These are phyloP conservation scores for Panurus biarmicus DNA, from an alignment of 2,113 vertebrate genomes.

Conservation along the genomic window DNA sequence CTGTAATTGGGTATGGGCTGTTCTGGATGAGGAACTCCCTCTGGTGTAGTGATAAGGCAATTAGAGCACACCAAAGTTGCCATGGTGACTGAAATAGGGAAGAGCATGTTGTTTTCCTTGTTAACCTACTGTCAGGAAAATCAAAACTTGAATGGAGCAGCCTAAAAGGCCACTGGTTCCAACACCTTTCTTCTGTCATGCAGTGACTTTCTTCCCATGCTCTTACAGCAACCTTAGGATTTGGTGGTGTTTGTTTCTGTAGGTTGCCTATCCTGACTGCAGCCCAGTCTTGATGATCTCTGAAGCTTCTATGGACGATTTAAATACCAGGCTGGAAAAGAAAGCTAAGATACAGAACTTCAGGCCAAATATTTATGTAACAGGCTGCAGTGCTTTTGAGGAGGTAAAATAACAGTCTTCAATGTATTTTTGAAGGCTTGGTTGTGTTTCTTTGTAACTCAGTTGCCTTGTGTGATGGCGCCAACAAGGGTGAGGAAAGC, in stretches of 20 bases:
- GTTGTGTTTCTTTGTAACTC: not conserved
- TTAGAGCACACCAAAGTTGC: not conserved
- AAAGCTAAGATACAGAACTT: slow-evolving; percentile 78
- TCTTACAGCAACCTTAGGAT: not conserved
- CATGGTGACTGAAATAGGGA: not conserved
- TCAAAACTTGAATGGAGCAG: not conserved
- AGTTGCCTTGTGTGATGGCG: not conserved
- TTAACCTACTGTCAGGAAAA: not conserved
- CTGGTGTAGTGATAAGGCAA: not conserved
- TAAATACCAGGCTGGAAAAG: slow-evolving; percentile 78
- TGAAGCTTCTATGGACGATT: slow-evolving; percentile 81
- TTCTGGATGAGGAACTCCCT: not conserved
- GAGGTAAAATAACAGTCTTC: slow-evolving; percentile 75
- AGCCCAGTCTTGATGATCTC: slow-evolving; percentile 82
- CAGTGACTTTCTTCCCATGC: not conserved
- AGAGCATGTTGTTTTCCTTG: not conserved
- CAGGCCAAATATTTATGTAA: slow-evolving; percentile 84
- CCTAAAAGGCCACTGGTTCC: not conserved
- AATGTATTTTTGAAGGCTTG: not conserved
- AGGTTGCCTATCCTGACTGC: slow-evolving; percentile 84
- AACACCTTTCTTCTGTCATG: not conserved
- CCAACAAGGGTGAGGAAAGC: not conserved
- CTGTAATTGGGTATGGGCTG: not conserved
- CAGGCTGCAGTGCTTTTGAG: slow-evolving; percentile 78
- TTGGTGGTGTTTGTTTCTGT: not conserved